phyloP scores from a whole-genome alignment of 2,113 vertebrate genomes.

The Datnioides undecimradiatus region DNA sequence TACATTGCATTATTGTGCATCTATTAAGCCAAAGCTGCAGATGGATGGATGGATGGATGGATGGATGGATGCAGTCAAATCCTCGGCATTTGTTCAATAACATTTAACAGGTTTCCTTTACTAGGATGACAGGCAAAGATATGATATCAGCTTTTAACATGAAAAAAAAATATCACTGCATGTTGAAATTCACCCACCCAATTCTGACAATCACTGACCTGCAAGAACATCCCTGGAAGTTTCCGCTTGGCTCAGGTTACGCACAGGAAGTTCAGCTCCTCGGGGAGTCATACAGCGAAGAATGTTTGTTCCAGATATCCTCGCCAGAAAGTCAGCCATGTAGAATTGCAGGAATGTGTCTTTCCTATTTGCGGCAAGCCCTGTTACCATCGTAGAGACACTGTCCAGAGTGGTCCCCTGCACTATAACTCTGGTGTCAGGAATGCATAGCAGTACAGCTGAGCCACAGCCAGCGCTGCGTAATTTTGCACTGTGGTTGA shows the following conservation, averaged over 20 bases:
- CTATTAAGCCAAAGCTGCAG: neutral
- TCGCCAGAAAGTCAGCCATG: conserved; percentile 32
- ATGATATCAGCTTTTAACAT: neutral
- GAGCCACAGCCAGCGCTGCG: conserved; percentile 17
- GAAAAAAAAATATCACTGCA: neutral
- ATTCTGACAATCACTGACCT: neutral
- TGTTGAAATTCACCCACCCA: neutral
- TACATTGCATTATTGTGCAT: neutral
- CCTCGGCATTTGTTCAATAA: too few relatives aligned
- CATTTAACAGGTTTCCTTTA: neutral
- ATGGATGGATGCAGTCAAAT: too few relatives aligned
- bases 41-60: too few relatives aligned
- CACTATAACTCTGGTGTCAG: conserved; percentile 32
- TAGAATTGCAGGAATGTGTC: conserved; percentile 53
- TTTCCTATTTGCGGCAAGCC: conserved; percentile 35
- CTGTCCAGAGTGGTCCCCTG: conserved; percentile 41
- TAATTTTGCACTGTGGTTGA: too few relatives aligned
- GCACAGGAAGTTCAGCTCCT: conserved; percentile 50
- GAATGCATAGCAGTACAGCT: conserved; percentile 16
- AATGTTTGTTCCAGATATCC: conserved; percentile 50
- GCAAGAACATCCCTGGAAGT: conserved; percentile 20
- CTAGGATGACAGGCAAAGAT: neutral
- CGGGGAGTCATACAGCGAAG: conserved; percentile 24
- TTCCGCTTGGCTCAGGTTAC: conserved; percentile 38
- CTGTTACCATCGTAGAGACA: conserved; percentile 23